Conservation (phyloP, 2,797 vertebrate genomes). For the Zenarchopterus dispar region DNA sequence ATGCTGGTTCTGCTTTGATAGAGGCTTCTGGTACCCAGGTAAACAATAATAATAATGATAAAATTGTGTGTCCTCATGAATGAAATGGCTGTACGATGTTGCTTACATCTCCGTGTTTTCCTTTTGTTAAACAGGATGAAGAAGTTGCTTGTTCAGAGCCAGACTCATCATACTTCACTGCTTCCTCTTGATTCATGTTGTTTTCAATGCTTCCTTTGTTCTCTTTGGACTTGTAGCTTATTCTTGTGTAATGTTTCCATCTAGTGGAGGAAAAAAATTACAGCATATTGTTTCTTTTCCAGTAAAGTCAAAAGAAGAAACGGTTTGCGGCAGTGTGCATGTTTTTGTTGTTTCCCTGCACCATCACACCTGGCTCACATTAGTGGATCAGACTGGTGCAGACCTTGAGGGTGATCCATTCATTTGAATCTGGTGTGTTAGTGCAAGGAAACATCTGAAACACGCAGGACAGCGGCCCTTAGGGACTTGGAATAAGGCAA, state of each 20-base stretch:
- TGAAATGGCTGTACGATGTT: constrained; percentile 11
- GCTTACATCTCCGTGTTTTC: constrained; percentile 24
- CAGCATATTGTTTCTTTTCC: not conserved
- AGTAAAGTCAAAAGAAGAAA: too few relatives aligned
- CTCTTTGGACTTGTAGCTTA: not conserved
- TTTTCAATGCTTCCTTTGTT: constrained; percentile 48
- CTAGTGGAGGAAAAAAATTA: constrained; percentile 55
- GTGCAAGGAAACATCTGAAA: too few relatives aligned
- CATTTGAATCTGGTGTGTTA: too few relatives aligned
- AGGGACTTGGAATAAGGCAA: too few relatives aligned
- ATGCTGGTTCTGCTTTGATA: constrained; percentile 7
- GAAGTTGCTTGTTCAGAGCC: constrained; percentile 36
- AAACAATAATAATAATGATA: constrained; percentile 8
- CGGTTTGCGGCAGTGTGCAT: too few relatives aligned
- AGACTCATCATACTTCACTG: constrained; percentile 26
- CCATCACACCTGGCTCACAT: too few relatives aligned
- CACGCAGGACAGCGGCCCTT: too few relatives aligned
- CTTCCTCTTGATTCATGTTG: constrained; percentile 33
- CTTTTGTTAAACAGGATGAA: constrained; percentile 50
- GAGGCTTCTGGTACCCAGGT: constrained; percentile 35
- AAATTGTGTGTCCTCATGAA: constrained; percentile 9
- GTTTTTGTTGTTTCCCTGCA: too few relatives aligned
- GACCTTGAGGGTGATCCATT: too few relatives aligned
- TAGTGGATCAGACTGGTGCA: too few relatives aligned
- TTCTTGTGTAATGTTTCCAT: constrained; percentile 65